phyloP scores from a whole-genome alignment of 2,888 invertebrate genomes.

The Phortica okadai region DNA sequence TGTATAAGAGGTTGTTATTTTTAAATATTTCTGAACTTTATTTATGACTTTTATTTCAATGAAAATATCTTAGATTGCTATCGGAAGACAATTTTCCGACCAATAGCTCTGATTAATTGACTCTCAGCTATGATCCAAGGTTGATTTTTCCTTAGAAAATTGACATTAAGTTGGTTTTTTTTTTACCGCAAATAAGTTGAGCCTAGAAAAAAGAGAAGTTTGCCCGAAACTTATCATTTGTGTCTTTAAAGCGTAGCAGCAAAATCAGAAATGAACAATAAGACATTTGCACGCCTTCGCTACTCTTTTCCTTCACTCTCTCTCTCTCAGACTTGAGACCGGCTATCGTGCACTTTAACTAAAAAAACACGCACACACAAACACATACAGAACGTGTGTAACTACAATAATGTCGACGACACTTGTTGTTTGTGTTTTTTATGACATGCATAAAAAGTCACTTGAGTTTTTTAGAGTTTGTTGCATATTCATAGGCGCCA shows the following conservation, averaged over 20 bases:
- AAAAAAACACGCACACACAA: background rate
- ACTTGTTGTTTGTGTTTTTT: conserved; percentile 16
- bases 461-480: conserved; percentile 24
- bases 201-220: too few species aligned
- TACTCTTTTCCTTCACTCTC: background rate
- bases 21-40: too few species aligned
- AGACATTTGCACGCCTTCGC: background rate
- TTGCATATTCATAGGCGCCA: conserved; percentile 30
- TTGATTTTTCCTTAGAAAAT: too few species aligned
- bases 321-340: background rate
- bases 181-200: too few species aligned
- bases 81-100: too few species aligned
- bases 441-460: conserved; percentile 22
- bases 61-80: too few species aligned
- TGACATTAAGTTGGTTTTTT: too few species aligned
- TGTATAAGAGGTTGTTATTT: too few species aligned
- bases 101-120: too few species aligned
- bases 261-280: background rate
- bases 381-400: conserved; percentile 20
- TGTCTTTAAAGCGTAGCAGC: background rate
- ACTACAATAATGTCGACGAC: conserved; percentile 34
- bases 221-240: background rate
- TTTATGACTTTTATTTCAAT: too few species aligned
- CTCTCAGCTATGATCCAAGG: too few species aligned
- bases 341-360: background rate